Conservation (phyloP, 1,140 invertebrate genomes). For the Manduca sexta region DNA sequence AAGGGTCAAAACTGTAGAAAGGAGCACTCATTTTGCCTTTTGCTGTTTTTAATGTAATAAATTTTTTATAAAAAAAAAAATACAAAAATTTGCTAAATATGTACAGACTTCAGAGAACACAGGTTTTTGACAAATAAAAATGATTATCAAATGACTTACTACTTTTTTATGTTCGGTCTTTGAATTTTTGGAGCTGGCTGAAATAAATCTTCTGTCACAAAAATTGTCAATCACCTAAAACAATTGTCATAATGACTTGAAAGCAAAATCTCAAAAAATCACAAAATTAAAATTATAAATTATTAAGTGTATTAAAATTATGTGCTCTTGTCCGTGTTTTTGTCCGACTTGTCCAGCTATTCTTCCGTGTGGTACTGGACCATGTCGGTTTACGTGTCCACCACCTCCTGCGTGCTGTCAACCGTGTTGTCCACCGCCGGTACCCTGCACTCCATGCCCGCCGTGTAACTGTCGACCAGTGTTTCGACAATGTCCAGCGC, state of each 20-base stretch:
- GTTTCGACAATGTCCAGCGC: conserved; percentile 48
- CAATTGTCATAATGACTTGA: background rate
- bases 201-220: background rate
- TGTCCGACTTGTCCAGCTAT: conserved; percentile 54
- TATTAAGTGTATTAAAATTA: conserved; percentile 9
- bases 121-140: conserved; percentile 1
- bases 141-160: conserved; percentile 14
- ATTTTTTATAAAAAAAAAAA: conserved; percentile 7
- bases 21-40: conserved; percentile 50
- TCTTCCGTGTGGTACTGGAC: conserved; percentile 46
- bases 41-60: conserved; percentile 24
- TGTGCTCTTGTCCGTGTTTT: conserved; percentile 44
- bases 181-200: background rate
- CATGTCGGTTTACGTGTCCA: conserved; percentile 43
- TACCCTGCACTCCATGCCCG: conserved; percentile 54
- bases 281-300: conserved; percentile 12
- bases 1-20: conserved; percentile 57
- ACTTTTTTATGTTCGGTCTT: conserved; percentile 4
- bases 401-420: conserved; percentile 42
- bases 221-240: too few species aligned
- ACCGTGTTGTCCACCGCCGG: conserved; percentile 51
- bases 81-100: background rate
- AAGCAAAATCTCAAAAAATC: conserved; percentile 7
- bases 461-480: conserved; percentile 44
- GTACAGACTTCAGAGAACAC: too few species aligned